These are phyloP conservation scores for Abrostola tripartita DNA, from an alignment of 2,888 invertebrate genomes.

Conservation along the genomic window DNA sequence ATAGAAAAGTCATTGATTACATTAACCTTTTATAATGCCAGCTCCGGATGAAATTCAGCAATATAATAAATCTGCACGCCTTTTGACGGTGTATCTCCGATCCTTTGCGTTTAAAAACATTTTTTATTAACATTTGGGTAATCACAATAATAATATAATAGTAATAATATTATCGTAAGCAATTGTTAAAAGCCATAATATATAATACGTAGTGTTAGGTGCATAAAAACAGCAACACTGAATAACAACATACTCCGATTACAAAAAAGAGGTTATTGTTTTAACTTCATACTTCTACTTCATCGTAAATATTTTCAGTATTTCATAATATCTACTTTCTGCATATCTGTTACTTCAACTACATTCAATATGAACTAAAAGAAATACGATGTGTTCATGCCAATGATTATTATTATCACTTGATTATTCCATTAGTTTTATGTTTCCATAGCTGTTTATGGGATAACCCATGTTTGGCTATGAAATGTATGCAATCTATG, in stretches of 20 bases:
- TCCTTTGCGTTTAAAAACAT: no score
- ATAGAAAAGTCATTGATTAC: slow-evolving; percentile 22
- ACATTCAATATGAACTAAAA: not conserved
- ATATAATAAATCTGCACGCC: not conserved
- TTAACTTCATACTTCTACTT: not conserved
- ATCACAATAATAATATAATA: no score
- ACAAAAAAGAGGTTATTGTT: not conserved
- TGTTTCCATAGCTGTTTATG: not conserved
- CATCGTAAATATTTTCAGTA: not conserved
- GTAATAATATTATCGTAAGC: no score
- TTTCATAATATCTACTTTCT: not conserved
- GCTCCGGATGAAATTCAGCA: slow-evolving; percentile 3
- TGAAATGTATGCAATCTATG: slow-evolving; percentile 1
- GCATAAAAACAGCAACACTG: not conserved
- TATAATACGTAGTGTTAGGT: not conserved
- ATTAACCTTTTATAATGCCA: slow-evolving; percentile 21
- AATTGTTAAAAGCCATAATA: no score
- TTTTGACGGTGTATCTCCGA: not conserved
- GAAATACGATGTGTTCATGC: not conserved
- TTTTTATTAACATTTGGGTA: no score
- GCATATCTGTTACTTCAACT: not conserved
- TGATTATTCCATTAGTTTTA: not conserved
- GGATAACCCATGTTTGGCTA: slow-evolving; percentile 14
- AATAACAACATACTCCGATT: not conserved
- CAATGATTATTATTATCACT: no score